Conservation (phyloP, 2,113 vertebrate genomes). For the Terrapene triunguis region DNA sequence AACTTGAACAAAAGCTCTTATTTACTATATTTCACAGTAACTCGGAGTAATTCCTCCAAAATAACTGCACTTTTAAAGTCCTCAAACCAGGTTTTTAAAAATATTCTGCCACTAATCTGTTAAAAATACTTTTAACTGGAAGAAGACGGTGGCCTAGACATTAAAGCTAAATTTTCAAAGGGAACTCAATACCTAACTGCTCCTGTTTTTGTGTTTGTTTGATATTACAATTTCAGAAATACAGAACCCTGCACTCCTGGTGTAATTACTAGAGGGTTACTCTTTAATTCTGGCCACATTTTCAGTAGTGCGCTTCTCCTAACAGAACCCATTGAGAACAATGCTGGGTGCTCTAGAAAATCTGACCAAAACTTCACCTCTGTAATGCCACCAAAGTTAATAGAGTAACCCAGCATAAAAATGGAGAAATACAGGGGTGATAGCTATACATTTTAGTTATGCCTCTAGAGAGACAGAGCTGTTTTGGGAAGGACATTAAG, state of each 20-base stretch:
- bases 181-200: neutral
- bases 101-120: neutral
- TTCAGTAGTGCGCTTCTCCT: neutral
- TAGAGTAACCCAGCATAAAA: neutral
- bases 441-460: neutral
- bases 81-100: neutral
- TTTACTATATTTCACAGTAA: neutral
- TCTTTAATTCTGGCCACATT: neutral
- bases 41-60: neutral
- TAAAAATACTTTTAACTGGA: neutral
- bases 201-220: neutral
- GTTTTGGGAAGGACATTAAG: neutral
- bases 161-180: neutral
- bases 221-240: neutral
- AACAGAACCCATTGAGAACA: neutral
- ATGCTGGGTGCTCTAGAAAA: neutral
- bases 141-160: fast-evolving
- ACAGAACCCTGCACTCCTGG: neutral
- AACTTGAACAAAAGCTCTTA: neutral
- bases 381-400: neutral
- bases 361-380: neutral
- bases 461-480: neutral
- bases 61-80: neutral
- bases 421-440: neutral
- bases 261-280: neutral